Evolutionary conservation across 2,113 vertebrate species (phyloP), one percentile per base, ranked within the genome.

Genomic region (Trichechus manatus): DNA sequence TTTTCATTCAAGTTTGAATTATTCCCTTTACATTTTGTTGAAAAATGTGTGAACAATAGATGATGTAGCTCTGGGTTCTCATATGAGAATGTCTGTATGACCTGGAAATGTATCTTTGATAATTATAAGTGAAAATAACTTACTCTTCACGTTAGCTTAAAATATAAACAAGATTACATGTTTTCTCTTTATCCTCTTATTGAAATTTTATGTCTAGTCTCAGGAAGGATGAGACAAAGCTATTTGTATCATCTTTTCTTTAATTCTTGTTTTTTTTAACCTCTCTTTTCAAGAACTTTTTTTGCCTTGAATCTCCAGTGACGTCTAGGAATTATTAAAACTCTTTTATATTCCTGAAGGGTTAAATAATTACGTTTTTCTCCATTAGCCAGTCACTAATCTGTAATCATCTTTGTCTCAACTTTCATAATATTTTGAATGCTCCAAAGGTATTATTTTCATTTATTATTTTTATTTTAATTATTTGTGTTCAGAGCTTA

Each of bases 291-390:
- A 63, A 91, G 33, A 84, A 3, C 42, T 5, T 47, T 85, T 87
- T 83, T 63, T 87, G 39, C 31, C 42, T 79, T 82, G 11, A 68
- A 33, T 90, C n/a, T 89, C 29, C 20, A 90, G 39, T 72, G 27
- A 92, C 39, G 93, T 85, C 9, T 19, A 85, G 27, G 15, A 5
- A 85, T 70, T 94, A 63, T 6, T 72, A 85, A 85, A 44, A 42
- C 75, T 92, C 36, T 19, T 80, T 84, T 88, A 53, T 63, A 4
- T 64, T 96, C 31, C 36, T 53, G 17, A 91, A 79, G 29, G 9
- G 27, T 92, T 74, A 92, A 56, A 44, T 72, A 42, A 91, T 92
- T 90, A 91, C n/a, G 72, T 77, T 95, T 86, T 88, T 44, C 79
- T 80, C 22, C 31, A 1, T 50, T 78, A 85, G 14, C 8, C 64